Percentiles rank a stretch among this genome's conserved stretches.
phyloP scores from a whole-genome alignment of 2,113 vertebrate species.

The Dasyurus viverrinus region DNA sequence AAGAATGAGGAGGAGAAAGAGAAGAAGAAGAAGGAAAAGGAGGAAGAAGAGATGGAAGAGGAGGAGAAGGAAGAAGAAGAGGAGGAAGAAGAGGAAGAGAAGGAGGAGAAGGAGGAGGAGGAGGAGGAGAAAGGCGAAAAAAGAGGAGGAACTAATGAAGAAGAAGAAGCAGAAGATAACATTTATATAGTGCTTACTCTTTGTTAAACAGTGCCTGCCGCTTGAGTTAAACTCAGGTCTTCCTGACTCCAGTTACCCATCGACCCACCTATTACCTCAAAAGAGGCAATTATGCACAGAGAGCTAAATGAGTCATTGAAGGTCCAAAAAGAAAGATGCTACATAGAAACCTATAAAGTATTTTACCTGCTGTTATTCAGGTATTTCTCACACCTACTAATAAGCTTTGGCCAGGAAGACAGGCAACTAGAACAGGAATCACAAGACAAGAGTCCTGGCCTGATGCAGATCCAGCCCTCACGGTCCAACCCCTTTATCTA shows the following conservation, averaged over 20 bases:
- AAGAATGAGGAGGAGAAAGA: too few species aligned
- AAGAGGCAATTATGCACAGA: neutral
- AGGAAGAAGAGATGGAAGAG: too few species aligned
- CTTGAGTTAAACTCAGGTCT: neutral
- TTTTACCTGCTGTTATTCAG: neutral
- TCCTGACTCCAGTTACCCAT: neutral
- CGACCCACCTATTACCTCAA: neutral
- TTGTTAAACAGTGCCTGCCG: neutral
- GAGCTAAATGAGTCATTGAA: neutral
- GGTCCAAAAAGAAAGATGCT: neutral
- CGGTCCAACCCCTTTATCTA: slow-evolving; percentile 11
- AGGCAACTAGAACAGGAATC: slow-evolving; percentile 18
- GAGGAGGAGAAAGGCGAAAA: too few species aligned
- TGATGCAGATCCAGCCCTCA: neutral
- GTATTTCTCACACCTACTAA: slow-evolving; percentile 14
- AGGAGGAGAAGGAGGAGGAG: too few species aligned
- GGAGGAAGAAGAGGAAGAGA: too few species aligned
- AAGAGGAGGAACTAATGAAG: too few species aligned
- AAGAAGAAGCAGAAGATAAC: neutral
- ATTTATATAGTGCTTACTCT: neutral
- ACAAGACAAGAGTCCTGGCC: neutral
- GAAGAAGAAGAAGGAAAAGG: too few species aligned
- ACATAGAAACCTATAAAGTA: slow-evolving; percentile 28
- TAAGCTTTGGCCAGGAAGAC: neutral
- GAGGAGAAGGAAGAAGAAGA: too few species aligned